These are phyloP conservation scores for Temnothorax curvispinosus DNA, from an alignment of 1,140 invertebrate genomes.

Conservation along the genomic window DNA sequence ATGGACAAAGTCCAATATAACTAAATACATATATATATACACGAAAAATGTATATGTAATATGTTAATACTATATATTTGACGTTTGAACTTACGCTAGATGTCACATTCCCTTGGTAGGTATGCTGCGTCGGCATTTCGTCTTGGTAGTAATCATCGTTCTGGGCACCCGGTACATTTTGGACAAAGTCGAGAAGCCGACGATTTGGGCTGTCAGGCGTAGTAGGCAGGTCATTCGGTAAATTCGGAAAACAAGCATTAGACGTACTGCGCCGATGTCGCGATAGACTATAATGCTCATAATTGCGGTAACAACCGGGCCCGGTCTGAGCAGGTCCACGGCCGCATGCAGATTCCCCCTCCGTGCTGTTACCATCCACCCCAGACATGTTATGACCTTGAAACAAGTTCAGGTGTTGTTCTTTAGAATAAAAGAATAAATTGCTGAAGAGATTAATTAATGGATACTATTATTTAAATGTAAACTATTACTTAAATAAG, in stretches of 20 bases:
- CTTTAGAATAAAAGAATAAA: neutral
- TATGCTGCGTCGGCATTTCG: slow-evolving; percentile 80
- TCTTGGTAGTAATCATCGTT: slow-evolving; percentile 84
- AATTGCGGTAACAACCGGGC: slow-evolving; percentile 94
- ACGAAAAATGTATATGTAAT: neutral
- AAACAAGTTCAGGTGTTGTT: slow-evolving; percentile 53
- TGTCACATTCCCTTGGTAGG: slow-evolving; percentile 82
- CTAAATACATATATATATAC: neutral
- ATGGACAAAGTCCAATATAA: too few species aligned
- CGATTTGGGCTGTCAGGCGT: slow-evolving; percentile 85
- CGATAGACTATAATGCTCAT: slow-evolving; percentile 89
- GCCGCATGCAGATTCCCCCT: slow-evolving; percentile 90
- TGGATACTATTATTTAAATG: neutral
- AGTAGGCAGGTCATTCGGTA: slow-evolving; percentile 85
- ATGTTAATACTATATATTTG: neutral
- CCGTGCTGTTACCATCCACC: slow-evolving; percentile 94
- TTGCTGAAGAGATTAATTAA: neutral
- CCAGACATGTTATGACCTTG: slow-evolving; percentile 96
- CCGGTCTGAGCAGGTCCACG: slow-evolving; percentile 90
- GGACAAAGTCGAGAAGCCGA: slow-evolving; percentile 84
- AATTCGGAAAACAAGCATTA: slow-evolving; percentile 87
- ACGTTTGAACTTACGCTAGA: slow-evolving; percentile 81
- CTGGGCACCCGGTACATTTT: slow-evolving; percentile 83
- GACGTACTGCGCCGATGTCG: slow-evolving; percentile 88
- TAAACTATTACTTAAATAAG: neutral